Evolutionary conservation across 1,140 invertebrate species (phyloP), one percentile per base, ranked within the genome.

Genomic region (Bombyx mandarina): DNA sequence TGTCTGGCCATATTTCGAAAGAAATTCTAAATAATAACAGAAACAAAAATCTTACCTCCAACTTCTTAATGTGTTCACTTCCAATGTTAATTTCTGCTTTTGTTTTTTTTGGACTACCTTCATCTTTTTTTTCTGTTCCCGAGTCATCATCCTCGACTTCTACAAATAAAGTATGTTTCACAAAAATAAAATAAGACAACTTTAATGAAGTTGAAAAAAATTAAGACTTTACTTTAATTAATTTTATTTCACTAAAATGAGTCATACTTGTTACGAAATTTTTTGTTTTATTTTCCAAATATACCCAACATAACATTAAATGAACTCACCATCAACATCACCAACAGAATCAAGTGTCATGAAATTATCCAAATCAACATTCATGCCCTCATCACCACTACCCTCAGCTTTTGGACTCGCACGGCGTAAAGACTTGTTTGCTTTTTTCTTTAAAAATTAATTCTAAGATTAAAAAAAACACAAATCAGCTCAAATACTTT

Each of bases 321-420:
- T 58, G 35, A 46, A 61, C 67, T 79, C 86, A 91, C 92, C 93
- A 87, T 95, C 94, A 18, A 93, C 93, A 83, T 94, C 93, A n/a
- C 94, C 94, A 18, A 95, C 93, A 18, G 94, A 94, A 82, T 95
- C 94, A 7, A 96, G 89, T 42, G 94, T 94, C 88, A 95, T 93
- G 67, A 95, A 95, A 73, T 95, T 94, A 54, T 95, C 93, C 50
- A 95, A 89, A 88, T 94, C 93, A 4, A 93, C 90, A 76, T 94
- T 93, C 70, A 93, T 92, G 52, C 93, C 92, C 61, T 93, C 93
- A 67, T 92, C 92, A 1, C 85, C 92, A 65, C 91, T 93, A 10
- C 86, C 90, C 60, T 91, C 90, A 35, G 74, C 79, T 45, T 83
- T 84, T 0, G 82, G 79, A 45, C 86, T 88, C 2, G 66, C 73